A percentile compares a stretch with the other conserved stretches of the same genome.
phyloP scores from a whole-genome alignment of 2,113 vertebrate genomes.

The Heptranchias perlo region DNA sequence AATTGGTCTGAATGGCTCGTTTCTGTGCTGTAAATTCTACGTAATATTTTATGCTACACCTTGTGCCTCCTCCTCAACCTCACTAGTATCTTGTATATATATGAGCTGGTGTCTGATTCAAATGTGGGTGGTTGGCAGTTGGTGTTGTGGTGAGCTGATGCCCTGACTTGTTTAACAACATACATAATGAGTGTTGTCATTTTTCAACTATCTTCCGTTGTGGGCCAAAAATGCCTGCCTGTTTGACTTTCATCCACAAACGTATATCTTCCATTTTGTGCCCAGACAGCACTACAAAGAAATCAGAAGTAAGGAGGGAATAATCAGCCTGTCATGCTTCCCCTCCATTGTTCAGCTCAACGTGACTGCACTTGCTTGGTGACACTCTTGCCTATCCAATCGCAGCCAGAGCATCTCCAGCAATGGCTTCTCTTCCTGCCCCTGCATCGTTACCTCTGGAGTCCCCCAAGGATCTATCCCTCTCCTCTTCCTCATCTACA shows the following conservation, averaged over 20 bases:
- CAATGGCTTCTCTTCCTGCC: not conserved
- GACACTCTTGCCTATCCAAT: not conserved
- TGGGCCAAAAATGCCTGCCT: not conserved
- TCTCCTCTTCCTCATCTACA: not conserved
- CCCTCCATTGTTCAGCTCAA: not conserved
- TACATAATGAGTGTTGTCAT: not conserved
- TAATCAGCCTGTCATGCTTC: not conserved
- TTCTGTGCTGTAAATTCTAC: not conserved
- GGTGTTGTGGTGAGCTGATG: not conserved
- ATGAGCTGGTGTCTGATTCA: not conserved
- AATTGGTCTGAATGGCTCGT: not conserved
- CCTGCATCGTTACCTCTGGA: not conserved
- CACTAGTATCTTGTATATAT: not conserved
- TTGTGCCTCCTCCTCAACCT: not conserved
- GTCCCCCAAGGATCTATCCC: not conserved
- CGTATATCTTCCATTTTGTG: not conserved
- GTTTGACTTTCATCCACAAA: not conserved
- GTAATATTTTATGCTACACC: not conserved
- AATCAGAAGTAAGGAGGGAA: not conserved
- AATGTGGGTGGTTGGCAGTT: not conserved
- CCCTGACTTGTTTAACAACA: not conserved
- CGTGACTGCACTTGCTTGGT: not conserved
- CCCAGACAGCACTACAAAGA: not conserved
- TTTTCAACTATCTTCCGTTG: not conserved
- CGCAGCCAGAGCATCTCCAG: not conserved